Percentiles rank a stretch among this genome's conserved stretches.
These are phyloP conservation scores for Diaperis boleti DNA, from an alignment of 2,888 invertebrate species.

Conservation along the genomic window DNA sequence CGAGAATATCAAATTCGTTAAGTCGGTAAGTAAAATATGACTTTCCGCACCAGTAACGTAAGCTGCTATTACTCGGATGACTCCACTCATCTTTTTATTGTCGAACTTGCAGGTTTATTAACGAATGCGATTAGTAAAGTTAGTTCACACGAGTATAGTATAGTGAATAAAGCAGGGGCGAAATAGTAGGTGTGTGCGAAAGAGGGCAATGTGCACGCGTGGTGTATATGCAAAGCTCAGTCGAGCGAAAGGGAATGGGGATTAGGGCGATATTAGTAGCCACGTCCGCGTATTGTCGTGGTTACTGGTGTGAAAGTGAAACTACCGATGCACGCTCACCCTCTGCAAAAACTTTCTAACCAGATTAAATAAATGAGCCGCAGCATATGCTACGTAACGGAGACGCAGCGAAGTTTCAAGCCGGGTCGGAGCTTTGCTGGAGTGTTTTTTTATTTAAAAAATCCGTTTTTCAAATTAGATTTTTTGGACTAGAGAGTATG, in stretches of 20 bases:
- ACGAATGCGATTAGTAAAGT: slow-evolving; percentile 58
- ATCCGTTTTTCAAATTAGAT: too few relatives aligned
- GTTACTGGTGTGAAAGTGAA: slow-evolving; percentile 68
- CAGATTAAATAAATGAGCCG: slow-evolving; percentile 59
- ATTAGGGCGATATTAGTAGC: slow-evolving; percentile 63
- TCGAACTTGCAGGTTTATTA: slow-evolving; percentile 39
- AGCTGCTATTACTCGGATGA: neutral
- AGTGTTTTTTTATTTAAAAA: too few relatives aligned
- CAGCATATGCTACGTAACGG: slow-evolving; percentile 56
- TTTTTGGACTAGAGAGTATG: too few relatives aligned
- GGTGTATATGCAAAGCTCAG: slow-evolving; percentile 50
- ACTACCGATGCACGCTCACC: slow-evolving; percentile 57
- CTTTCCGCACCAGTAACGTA: too few relatives aligned
- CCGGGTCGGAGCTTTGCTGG: neutral
- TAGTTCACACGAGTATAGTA: slow-evolving; percentile 58
- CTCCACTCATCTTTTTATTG: neutral
- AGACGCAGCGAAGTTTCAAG: neutral
- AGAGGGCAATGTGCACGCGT: slow-evolving; percentile 47
- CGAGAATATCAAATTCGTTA: too few relatives aligned
- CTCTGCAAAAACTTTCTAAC: slow-evolving; percentile 52
- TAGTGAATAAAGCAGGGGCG: slow-evolving; percentile 51
- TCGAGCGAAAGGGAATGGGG: slow-evolving; percentile 56
- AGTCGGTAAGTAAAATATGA: too few relatives aligned
- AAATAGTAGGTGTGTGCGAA: slow-evolving; percentile 48
- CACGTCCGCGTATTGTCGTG: slow-evolving; percentile 65